phyloP scores from a whole-genome alignment of 1,140 invertebrate species.

The Papilio aristodemus region DNA sequence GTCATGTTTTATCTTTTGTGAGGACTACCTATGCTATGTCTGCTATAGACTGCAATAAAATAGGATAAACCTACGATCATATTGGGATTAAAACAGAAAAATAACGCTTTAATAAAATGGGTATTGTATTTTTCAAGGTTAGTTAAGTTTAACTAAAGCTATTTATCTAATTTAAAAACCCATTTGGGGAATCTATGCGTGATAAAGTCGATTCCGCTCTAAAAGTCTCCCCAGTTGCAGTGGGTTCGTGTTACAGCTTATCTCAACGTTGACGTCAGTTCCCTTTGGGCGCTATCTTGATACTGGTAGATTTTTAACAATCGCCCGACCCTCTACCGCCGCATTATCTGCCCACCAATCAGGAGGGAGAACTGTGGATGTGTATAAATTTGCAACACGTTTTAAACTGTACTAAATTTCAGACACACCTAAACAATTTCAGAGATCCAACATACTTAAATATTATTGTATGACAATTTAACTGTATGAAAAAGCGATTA shows the following conservation, averaged over 20 bases:
- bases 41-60: too few species aligned
- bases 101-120: not conserved
- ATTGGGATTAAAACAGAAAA: too few species aligned
- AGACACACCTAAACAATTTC: not conserved
- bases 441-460: not conserved
- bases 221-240: constrained; percentile 49
- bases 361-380: constrained; percentile 49
- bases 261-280: constrained; percentile 67
- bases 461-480: too few species aligned
- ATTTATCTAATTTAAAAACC: constrained; percentile 52
- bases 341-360: constrained; percentile 69
- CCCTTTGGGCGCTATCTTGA: constrained; percentile 67
- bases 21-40: too few species aligned
- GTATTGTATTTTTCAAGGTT: constrained; percentile 1
- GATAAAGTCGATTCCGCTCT: constrained; percentile 65
- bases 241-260: constrained; percentile 63
- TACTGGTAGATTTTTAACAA: constrained; percentile 74
- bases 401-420: not conserved
- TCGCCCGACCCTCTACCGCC: constrained; percentile 52
- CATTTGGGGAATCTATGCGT: constrained; percentile 54
- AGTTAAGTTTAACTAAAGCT: constrained; percentile 30
- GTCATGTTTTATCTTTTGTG: too few species aligned
- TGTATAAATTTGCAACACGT: constrained; percentile 53
- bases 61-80: not conserved
- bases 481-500: too few species aligned